Conservation (phyloP, 2,113 vertebrate genomes). For the Vulpes vulpes region DNA sequence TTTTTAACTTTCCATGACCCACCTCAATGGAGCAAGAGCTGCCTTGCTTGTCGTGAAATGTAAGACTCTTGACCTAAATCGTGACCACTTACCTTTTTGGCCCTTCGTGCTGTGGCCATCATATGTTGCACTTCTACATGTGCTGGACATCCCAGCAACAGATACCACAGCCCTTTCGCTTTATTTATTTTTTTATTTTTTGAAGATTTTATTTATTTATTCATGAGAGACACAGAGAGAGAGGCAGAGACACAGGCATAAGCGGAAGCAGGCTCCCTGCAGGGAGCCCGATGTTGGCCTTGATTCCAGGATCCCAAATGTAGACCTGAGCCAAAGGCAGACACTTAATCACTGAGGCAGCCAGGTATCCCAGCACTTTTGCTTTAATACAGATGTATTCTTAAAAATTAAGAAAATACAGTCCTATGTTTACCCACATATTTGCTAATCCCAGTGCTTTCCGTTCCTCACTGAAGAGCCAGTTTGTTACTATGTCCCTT, state of each 20-base stretch:
- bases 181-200: no score
- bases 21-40: not conserved
- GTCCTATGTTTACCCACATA: not conserved
- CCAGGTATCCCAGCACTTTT: no score
- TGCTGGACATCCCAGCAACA: fast-evolving
- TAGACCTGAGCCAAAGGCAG: no score
- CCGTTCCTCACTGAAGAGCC: not conserved
- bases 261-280: no score
- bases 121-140: fast-evolving
- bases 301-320: no score
- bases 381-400: no score
- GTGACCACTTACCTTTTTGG: not conserved
- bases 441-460: not conserved
- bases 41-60: fast-evolving
- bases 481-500: not conserved
- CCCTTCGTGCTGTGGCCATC: no score
- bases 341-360: no score
- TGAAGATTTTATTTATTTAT: no score
- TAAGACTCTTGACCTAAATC: fast-evolving
- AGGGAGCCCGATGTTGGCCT: no score
- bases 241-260: no score
- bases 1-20: not conserved
- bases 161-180: not conserved
- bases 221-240: no score
- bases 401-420: not conserved